Base-by-base conservation (phyloP, 2,797 vertebrate species). In the Mormyrops boulengeri region DNA sequence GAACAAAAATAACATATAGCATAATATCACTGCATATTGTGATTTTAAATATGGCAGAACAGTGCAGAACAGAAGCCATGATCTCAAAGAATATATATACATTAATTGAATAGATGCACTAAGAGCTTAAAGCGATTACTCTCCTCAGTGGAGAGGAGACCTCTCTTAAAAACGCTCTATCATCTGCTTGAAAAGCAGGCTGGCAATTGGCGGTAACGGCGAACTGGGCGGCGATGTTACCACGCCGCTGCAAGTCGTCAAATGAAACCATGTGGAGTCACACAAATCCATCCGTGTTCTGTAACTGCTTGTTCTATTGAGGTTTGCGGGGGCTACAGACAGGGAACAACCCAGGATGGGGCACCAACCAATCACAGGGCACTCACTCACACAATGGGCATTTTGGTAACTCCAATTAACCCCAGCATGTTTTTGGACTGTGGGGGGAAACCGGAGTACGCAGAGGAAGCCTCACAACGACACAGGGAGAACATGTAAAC, bases 261-360 rank as follows among this genome's bases (percentile, higher is more conserved):
- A 55, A 89, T 60, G 52, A 87, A 69, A 89, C 62, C 82, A 69
- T 41, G 69, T 69, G 50, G 34, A 34, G 62, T 69, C 62, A 69
- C 66, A 34, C 66, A 34, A 30, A 34, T 30, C 62, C 62, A 4
- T 69, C 66, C 66, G 26, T 69, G 30, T 69, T 69, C 66, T 14
- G 66, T 34, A 34, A 69, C 66, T 34, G 3, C 26, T 69, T 34
- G 26, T 34, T 30, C 66, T 69, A 34, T 69, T 69, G 26, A 14
- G 4, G 11, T 30, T 69, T 34, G 66, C 11, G 12, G 66, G 66
- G 62, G 66, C 11, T 69, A 26, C 26, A 5, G 66, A 69, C 53
- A 34, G 26, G 62, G 22, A 30, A 66, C 62, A 30, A 66, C 66
- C 30, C 26, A 34, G 66, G 26, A 4, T 34, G 11, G 11, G 26